These are phyloP conservation scores for Hybognathus amarus DNA, from an alignment of 2,797 vertebrate species.

Conservation along the genomic window DNA sequence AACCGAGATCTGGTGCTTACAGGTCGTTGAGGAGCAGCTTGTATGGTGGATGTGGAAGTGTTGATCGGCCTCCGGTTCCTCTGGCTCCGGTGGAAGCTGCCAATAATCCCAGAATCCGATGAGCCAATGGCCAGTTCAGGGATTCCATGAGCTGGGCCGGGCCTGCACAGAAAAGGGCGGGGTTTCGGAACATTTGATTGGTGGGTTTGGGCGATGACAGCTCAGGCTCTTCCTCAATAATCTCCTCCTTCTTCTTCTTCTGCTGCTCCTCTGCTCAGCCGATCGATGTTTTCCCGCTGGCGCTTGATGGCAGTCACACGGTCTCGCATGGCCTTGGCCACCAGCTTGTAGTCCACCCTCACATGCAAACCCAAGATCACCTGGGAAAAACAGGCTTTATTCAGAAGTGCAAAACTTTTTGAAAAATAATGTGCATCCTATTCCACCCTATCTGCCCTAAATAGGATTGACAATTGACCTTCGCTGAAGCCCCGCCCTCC, in stretches of 20 bases:
- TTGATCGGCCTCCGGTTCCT: slow-evolving; percentile 94
- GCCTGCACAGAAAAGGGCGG: slow-evolving; percentile 41
- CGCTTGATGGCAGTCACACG: slow-evolving; percentile 89
- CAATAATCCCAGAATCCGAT: slow-evolving; percentile 78
- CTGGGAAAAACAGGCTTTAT: slow-evolving; percentile 69
- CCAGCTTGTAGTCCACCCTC: slow-evolving; percentile 94
- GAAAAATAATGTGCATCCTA: no score
- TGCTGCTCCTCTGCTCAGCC: slow-evolving; percentile 73
- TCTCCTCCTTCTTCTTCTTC: slow-evolving; percentile 72
- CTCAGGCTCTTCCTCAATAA: slow-evolving; percentile 78
- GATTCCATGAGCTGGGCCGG: slow-evolving; percentile 42
- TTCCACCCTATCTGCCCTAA: no score
- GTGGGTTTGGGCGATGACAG: slow-evolving; percentile 65
- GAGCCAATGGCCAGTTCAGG: slow-evolving; percentile 70
- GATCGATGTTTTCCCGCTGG: slow-evolving; percentile 87
- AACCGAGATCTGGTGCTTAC: slow-evolving; percentile 68
- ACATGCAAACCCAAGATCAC: slow-evolving; percentile 91
- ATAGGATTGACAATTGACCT: no score
- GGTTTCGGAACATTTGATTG: slow-evolving; percentile 55
- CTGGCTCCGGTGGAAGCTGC: slow-evolving; percentile 82
- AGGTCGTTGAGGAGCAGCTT: slow-evolving; percentile 85
- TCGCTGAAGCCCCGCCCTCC: no score
- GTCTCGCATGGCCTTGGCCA: slow-evolving; percentile 93
- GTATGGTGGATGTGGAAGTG: slow-evolving; percentile 84
- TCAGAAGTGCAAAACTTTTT: not conserved